phyloP scores from a whole-genome alignment of 2,113 vertebrate species.

The Pomatostomus ruficeps region DNA sequence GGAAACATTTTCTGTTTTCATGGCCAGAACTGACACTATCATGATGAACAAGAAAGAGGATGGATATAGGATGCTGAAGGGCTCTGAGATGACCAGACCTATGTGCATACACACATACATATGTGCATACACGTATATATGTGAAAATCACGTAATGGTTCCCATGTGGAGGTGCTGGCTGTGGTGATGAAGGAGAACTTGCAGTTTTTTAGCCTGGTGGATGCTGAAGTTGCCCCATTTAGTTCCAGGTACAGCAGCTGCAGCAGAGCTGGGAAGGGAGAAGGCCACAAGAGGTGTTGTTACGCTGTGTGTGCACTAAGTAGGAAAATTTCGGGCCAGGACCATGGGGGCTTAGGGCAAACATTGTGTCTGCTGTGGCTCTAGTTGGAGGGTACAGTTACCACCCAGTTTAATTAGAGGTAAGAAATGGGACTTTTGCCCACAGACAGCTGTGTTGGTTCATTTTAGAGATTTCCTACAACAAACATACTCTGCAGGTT shows the following conservation, averaged over 20 bases:
- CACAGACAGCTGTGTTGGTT: not conserved
- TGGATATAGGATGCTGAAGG: not conserved
- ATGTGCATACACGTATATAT: accelerated
- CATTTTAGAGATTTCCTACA: not conserved
- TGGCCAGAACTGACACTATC: not conserved
- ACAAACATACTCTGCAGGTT: not conserved
- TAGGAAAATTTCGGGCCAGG: not conserved
- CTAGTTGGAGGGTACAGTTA: not conserved
- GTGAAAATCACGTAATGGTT: not conserved
- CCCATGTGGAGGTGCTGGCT: not conserved
- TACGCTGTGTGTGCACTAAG: not conserved
- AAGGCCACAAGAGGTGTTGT: not conserved
- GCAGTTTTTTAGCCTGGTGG: not conserved
- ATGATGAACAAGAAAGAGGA: not conserved
- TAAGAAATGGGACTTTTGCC: not conserved
- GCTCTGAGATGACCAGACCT: not conserved
- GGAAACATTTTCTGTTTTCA: not conserved
- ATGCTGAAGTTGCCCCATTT: not conserved
- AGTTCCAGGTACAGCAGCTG: not conserved
- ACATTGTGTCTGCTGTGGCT: not conserved
- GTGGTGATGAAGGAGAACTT: not conserved
- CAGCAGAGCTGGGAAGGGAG: not conserved
- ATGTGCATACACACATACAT: accelerated
- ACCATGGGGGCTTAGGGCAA: not conserved
- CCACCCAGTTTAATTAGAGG: not conserved